Percentiles rank a stretch among this genome's conserved stretches.
phyloP scores from a whole-genome alignment of 2,797 vertebrate species.

The Lutjanus argentimaculatus region DNA sequence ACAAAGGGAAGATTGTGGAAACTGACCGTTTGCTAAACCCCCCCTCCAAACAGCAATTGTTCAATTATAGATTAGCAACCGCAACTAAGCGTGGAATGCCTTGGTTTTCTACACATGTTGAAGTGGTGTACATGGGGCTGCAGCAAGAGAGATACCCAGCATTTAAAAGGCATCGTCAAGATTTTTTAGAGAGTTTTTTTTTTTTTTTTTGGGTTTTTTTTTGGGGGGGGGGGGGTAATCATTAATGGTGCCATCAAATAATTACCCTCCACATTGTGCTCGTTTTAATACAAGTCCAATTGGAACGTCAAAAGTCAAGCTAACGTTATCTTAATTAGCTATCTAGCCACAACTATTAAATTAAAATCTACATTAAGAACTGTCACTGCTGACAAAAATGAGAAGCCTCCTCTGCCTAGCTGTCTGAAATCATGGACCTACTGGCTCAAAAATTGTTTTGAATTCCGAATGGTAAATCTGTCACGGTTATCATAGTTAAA shows the following conservation, averaged over 20 bases:
- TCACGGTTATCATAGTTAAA: not conserved
- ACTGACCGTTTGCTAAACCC: not conserved
- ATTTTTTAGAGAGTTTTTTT: no score
- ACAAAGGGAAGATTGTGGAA: conserved; percentile 9
- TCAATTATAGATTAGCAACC: not conserved
- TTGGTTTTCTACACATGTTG: not conserved
- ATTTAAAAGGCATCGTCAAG: not conserved
- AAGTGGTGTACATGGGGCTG: not conserved
- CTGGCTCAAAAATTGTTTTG: not conserved
- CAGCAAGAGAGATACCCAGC: not conserved
- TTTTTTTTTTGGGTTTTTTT: no score
- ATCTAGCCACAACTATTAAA: not conserved
- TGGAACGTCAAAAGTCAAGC: not conserved
- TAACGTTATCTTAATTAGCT: not conserved
- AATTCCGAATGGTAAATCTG: not conserved
- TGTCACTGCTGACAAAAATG: not conserved
- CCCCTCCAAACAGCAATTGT: not conserved
- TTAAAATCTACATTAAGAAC: not conserved
- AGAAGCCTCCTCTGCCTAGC: not conserved
- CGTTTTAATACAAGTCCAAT: no score
- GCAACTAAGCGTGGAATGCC: not conserved
- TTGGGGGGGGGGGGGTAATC: no score
- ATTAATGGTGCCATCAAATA: no score
- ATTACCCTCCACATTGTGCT: not conserved
- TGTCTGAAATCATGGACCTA: not conserved